Evolutionary conservation across 2,797 vertebrate genomes (phyloP).

Genomic region (Thunnus albacares): DNA sequence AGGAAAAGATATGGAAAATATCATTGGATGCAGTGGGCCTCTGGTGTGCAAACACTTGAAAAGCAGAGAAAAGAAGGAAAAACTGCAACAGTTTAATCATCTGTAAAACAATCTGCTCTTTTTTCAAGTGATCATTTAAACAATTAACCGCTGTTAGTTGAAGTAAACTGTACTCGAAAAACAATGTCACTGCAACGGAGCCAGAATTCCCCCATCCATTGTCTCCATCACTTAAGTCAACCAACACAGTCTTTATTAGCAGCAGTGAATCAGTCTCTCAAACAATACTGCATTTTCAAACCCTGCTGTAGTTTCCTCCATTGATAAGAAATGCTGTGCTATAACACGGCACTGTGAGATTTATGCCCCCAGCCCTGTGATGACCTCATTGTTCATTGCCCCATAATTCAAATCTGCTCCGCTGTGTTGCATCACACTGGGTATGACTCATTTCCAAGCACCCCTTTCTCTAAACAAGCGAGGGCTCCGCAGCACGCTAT

Average conservation of each 20-base stretch:
- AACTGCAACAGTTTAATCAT: constrained; percentile 6
- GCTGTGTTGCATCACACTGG: constrained; percentile 82
- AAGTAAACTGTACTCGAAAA: constrained; percentile 36
- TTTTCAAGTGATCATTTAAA: constrained; percentile 12
- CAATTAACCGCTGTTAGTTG: constrained; percentile 4
- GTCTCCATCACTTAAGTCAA: constrained; percentile 51
- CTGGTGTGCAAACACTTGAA: constrained; percentile 28
- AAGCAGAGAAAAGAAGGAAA: not conserved
- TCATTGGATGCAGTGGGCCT: constrained; percentile 60
- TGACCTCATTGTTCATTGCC: constrained; percentile 85
- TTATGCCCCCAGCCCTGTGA: constrained; percentile 77
- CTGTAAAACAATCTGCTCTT: not conserved
- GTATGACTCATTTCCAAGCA: constrained; percentile 79
- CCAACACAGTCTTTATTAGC: constrained; percentile 34
- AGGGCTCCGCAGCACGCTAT: constrained; percentile 48
- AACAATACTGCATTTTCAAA: constrained; percentile 70
- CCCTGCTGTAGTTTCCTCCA: constrained; percentile 65
- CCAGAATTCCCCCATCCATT: constrained; percentile 69
- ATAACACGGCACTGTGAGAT: constrained; percentile 66
- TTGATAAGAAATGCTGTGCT: constrained; percentile 78
- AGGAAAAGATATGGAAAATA: constrained; percentile 79
- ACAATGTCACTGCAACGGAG: constrained; percentile 32
- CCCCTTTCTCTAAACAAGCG: constrained; percentile 73
- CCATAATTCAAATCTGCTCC: constrained; percentile 84
- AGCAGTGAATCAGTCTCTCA: constrained; percentile 41